These are phyloP conservation scores for Agapostemon virescens DNA, from an alignment of 2,888 invertebrate species.

Conservation along the genomic window DNA sequence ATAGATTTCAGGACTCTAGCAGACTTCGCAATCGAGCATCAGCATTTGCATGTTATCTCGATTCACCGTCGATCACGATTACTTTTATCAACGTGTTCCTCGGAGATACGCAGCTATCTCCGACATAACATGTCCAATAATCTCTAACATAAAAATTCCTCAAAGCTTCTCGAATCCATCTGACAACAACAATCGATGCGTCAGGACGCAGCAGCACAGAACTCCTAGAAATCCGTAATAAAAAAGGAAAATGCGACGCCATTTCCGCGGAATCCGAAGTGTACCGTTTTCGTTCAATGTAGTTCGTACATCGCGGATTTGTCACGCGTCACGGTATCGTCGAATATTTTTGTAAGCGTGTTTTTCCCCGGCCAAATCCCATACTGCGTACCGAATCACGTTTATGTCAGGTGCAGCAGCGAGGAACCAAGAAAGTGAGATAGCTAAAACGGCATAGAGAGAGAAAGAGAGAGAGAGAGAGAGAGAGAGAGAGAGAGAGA, in stretches of 20 bases:
- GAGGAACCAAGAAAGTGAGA: slow-evolving; percentile 11
- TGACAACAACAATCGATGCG: background rate
- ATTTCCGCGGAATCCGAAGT: background rate
- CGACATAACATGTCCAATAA: background rate
- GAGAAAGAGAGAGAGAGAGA: background rate
- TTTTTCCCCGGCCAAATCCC: slow-evolving; percentile 13
- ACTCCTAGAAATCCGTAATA: background rate
- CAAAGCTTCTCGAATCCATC: background rate
- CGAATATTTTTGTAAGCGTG: slow-evolving; percentile 1
- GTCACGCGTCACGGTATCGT: slow-evolving; percentile 4
- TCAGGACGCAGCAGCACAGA: background rate
- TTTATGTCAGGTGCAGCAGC: slow-evolving; percentile 52
- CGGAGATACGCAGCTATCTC: background rate
- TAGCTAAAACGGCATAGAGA: background rate
- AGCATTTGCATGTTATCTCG: background rate
- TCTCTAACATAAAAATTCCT: background rate
- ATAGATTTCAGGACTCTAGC: background rate
- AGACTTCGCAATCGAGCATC: background rate
- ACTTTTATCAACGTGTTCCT: background rate
- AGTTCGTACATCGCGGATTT: background rate
- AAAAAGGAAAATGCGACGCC: background rate
- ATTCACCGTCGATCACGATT: background rate
- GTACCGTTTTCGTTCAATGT: background rate
- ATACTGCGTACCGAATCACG: slow-evolving; percentile 32
- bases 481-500: background rate